phyloP scores from a whole-genome alignment of 2,797 vertebrate species.

The Chelon labrosus region DNA sequence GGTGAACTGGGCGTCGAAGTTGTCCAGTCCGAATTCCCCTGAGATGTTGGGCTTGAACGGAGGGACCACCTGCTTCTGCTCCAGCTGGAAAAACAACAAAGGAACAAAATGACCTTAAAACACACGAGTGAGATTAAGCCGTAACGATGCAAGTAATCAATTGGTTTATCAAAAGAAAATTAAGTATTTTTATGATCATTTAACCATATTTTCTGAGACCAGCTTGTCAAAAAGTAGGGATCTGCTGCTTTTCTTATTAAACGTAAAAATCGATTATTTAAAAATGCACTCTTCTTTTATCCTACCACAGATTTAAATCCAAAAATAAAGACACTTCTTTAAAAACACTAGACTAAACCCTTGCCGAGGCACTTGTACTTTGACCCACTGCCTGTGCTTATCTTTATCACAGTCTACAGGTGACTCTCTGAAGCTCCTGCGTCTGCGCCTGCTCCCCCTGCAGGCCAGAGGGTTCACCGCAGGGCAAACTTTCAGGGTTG shows the following conservation, averaged over 20 bases:
- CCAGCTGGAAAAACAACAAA: constrained; percentile 89
- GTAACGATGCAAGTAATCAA: background rate
- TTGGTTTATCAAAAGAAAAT: background rate
- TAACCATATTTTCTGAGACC: background rate
- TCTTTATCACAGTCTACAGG: background rate
- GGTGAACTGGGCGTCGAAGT: constrained; percentile 98
- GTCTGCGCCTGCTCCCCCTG: constrained; percentile 66
- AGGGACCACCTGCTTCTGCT: constrained; percentile 98
- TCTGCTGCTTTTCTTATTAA: background rate
- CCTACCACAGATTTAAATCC: background rate
- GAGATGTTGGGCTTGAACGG: constrained; percentile 99
- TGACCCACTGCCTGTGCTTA: background rate
- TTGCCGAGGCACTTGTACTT: constrained; percentile 1
- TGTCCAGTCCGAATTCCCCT: constrained; percentile 98
- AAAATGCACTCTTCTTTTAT: background rate
- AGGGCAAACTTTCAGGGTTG: constrained; percentile 23
- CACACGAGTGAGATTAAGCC: background rate
- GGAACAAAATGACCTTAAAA: background rate
- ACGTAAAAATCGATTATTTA: too few relatives aligned
- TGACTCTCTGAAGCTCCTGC: background rate
- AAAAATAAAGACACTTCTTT: too few relatives aligned
- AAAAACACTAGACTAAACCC: background rate
- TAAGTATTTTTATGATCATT: background rate
- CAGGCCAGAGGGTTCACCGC: constrained; percentile 52
- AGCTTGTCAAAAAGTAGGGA: background rate